A percentile compares a stretch with the other conserved stretches of the same genome.
Conservation (phyloP, 1,140 invertebrate genomes). For the Bombus huntii region DNA sequence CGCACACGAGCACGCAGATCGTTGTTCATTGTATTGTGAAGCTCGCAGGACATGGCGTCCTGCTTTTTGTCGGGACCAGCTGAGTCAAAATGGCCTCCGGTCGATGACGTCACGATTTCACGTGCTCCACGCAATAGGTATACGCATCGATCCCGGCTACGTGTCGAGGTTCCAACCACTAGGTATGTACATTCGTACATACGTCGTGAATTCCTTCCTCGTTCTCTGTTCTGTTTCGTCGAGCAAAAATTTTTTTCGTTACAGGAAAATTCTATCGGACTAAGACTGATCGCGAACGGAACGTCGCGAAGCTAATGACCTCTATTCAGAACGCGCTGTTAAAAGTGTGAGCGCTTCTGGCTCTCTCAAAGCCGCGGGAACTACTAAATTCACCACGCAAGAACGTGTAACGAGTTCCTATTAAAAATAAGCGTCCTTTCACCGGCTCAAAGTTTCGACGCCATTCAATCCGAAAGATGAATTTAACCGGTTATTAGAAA, state of each 20-base stretch:
- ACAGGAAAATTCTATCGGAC: not conserved
- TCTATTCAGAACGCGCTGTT: slow-evolving; percentile 5
- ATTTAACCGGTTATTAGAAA: slow-evolving; percentile 38
- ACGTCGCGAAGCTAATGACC: slow-evolving; percentile 16
- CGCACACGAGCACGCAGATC: slow-evolving; percentile 45
- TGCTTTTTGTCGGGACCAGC: slow-evolving; percentile 79
- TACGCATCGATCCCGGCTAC: slow-evolving; percentile 38
- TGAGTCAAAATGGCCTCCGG: slow-evolving; percentile 81
- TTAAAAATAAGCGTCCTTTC: slow-evolving; percentile 37
- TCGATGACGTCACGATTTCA: slow-evolving; percentile 76
- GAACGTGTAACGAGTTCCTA: slow-evolving; percentile 28
- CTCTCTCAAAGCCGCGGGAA: not conserved
- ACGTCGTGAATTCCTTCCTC: not conserved
- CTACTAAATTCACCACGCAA: not conserved
- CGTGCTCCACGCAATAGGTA: slow-evolving; percentile 41
- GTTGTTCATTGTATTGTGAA: slow-evolving; percentile 75
- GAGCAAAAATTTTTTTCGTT: not conserved
- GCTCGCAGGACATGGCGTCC: slow-evolving; percentile 78
- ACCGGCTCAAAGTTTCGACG: slow-evolving; percentile 16
- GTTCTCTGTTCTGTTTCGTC: no score
- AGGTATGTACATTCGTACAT: not conserved
- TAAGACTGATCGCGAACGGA: not conserved
- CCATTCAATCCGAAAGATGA: slow-evolving; percentile 26
- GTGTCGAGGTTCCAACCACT: slow-evolving; percentile 19
- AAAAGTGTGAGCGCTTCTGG: not conserved